Evolutionary conservation across 2,888 invertebrate species (phyloP).

Genomic region (Drosophila fulvimacula): DNA sequence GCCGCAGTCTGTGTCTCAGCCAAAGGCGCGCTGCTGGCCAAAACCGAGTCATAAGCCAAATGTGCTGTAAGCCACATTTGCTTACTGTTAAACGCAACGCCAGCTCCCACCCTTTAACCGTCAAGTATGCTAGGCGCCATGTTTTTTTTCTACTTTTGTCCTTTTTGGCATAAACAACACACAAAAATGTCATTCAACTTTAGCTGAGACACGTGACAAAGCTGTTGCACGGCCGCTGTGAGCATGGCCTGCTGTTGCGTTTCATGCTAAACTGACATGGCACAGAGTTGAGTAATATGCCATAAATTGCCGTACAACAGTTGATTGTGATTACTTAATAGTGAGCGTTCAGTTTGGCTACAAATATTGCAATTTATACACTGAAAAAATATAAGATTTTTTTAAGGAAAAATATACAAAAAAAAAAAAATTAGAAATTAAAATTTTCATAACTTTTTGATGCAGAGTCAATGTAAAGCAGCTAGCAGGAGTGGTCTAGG

Average conservation of each 20-base stretch:
- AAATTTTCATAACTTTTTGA: neutral
- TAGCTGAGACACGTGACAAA: constrained; percentile 44
- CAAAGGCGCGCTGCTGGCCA: constrained; percentile 20
- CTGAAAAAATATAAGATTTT: no score
- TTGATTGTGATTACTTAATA: constrained; percentile 41
- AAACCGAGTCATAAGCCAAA: constrained; percentile 54
- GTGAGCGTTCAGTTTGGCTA: constrained; percentile 3
- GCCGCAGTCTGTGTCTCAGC: constrained; percentile 21
- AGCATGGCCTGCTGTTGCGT: constrained; percentile 33
- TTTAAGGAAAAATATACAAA: no score
- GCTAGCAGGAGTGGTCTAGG: no score
- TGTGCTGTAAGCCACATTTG: constrained; percentile 69
- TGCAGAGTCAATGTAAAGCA: no score
- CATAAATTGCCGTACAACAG: constrained; percentile 33
- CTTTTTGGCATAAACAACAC: constrained; percentile 44
- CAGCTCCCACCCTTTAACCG: constrained; percentile 1
- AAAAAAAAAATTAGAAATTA: neutral
- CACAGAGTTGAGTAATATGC: constrained; percentile 29
- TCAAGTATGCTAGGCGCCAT: constrained; percentile 18
- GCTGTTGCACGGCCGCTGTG: constrained; percentile 18
- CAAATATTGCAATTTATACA: neutral
- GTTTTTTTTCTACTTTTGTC: constrained; percentile 5
- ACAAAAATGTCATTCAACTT: constrained; percentile 77
- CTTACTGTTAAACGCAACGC: constrained; percentile 23
- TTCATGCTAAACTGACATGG: constrained; percentile 69